Evolutionary conservation across 35 echinoderm and acorn worm genomes (phyloP).

Genomic region (Ptychodera flava): DNA sequence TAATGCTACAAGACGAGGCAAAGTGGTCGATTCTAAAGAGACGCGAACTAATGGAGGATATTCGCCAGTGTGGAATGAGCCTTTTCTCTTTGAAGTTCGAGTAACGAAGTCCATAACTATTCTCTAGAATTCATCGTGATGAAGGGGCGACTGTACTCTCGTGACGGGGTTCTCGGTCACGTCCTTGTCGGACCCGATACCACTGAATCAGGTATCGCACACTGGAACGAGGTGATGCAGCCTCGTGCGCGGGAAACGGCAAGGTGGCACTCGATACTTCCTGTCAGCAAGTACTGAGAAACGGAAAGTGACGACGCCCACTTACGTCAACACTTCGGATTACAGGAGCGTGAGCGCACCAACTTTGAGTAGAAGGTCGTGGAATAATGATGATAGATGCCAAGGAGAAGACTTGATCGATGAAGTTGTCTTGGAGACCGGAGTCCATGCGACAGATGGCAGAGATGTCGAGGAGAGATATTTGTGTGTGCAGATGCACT

Average conservation of each 20-base stretch:
- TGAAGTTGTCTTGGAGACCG: too few species aligned
- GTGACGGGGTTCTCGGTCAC: slow-evolving; percentile 19
- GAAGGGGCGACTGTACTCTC: slow-evolving; percentile 18
- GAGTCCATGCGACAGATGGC: too few species aligned
- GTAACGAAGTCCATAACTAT: slow-evolving; percentile 7
- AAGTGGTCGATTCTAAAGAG: slow-evolving; percentile 10
- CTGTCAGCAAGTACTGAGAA: background rate
- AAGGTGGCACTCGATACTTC: slow-evolving; percentile 27
- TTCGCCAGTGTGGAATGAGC: slow-evolving; percentile 36
- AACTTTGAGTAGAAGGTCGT: too few species aligned
- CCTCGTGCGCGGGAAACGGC: slow-evolving; percentile 20
- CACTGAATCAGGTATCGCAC: slow-evolving; percentile 21
- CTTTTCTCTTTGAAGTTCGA: slow-evolving; percentile 29
- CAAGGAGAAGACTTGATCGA: too few species aligned
- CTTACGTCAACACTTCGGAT: too few species aligned
- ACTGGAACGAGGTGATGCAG: slow-evolving; percentile 34
- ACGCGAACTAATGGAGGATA: slow-evolving; percentile 16
- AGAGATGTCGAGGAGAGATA: too few species aligned
- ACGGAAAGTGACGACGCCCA: too few species aligned
- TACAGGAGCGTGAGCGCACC: too few species aligned
- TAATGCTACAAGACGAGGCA: slow-evolving; percentile 1
- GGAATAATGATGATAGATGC: too few species aligned
- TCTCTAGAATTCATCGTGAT: slow-evolving; percentile 15
- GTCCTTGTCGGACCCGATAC: background rate
- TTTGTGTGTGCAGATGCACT: too few species aligned